These are phyloP conservation scores for Euschistus heros DNA, from an alignment of 1,140 invertebrate genomes.

Conservation along the genomic window DNA sequence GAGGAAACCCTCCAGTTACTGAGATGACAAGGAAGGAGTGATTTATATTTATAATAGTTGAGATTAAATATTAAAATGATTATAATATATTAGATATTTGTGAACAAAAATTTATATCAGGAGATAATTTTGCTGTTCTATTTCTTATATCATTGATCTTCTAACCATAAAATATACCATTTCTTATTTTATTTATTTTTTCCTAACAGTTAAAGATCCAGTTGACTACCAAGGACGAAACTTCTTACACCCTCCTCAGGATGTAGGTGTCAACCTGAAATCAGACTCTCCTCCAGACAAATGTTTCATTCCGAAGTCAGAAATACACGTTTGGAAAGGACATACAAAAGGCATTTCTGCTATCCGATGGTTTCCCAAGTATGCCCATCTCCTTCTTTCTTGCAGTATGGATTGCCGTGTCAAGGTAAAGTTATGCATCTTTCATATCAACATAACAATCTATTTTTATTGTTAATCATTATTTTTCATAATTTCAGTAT, in stretches of 20 bases:
- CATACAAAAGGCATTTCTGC: conserved; percentile 96
- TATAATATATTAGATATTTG: too few relatives aligned
- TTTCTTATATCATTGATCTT: too few relatives aligned
- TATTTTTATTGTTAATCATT: too few relatives aligned
- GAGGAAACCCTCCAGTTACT: too few relatives aligned
- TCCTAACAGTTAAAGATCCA: conserved; percentile 72
- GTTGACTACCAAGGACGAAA: conserved; percentile 95
- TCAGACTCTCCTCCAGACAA: conserved; percentile 86
- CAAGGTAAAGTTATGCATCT: conserved; percentile 48
- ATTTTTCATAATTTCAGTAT: too few relatives aligned
- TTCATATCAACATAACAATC: too few relatives aligned
- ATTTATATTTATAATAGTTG: too few relatives aligned
- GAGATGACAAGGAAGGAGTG: too few relatives aligned
- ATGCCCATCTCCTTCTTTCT: conserved; percentile 90
- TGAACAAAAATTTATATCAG: too few relatives aligned
- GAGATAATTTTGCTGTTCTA: too few relatives aligned
- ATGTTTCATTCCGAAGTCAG: conserved; percentile 95
- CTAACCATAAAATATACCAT: too few relatives aligned
- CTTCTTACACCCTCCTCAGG: conserved; percentile 87
- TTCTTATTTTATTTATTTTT: conserved; percentile 17
- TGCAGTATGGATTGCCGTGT: conserved; percentile 95
- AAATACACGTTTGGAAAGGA: conserved; percentile 92
- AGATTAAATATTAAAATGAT: too few relatives aligned
- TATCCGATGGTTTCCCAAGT: conserved; percentile 89
- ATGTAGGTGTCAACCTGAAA: conserved; percentile 88